Evolutionary conservation across 2,888 invertebrate species (phyloP), one percentile per base, ranked within the genome.

Genomic region (Anorthoa munda): DNA sequence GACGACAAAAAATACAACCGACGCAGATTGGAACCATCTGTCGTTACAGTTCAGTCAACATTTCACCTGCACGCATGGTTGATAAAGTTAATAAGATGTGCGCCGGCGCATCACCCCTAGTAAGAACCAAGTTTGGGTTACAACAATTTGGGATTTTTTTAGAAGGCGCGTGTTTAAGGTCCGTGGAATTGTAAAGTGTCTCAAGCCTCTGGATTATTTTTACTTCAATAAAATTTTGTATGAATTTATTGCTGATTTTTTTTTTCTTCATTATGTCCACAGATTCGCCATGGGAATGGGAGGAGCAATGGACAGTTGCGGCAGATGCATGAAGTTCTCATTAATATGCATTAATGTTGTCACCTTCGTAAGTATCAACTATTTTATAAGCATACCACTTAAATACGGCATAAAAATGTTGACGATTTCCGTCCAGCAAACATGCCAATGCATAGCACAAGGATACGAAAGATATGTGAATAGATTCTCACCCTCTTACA

Each of bases 281-380:
- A 95, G 95, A 86, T 85, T 80, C 58, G 88, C 88, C 23, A 98
- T 98, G 98, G 98, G 98, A 70, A 97, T 97, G 95, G 97, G 98
- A 84, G 97, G 97, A 82, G 97, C 98, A 90, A 98, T 98, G 98
- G 98, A 98, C 94, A 98, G 98, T 92, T 99, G 98, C 92, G 98
- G 99, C 82, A 97, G 98, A 89, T 98, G 98, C 91, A 98, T 99
- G 97, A 99, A 99, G 94, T 98, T 98, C 94, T 97, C 98, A 85
- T 97, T 99, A 90, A 98, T 99, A 93, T 97, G 98, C 80, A 97
- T 98, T 78, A 99, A 99, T 94, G 97, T 98, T 75, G 93, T 99
- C 31, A 98, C 98, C 89, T 98, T 98, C 92, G 99, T 99, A 97
- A 98, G 98, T 97, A 93, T 21, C 12, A n/a, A 45, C 39, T 64